phyloP scores from a whole-genome alignment of 2,888 invertebrate species.

The Epistrophe eligans region DNA sequence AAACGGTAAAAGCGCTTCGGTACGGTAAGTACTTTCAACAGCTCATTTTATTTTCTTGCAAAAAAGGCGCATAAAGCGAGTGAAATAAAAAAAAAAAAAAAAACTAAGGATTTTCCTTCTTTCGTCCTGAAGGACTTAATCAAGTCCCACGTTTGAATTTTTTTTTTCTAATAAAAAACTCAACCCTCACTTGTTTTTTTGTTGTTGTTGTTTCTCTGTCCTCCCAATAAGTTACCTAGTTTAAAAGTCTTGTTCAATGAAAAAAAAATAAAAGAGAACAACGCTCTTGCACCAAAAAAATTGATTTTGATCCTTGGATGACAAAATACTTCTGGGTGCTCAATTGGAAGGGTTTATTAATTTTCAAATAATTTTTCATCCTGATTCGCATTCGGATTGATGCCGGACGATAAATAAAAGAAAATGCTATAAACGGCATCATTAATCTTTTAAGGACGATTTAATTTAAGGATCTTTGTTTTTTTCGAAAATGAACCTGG shows the following conservation, averaged over 20 bases:
- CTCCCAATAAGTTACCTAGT: constrained; percentile 46
- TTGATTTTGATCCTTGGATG: constrained; percentile 62
- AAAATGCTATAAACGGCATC: constrained; percentile 69
- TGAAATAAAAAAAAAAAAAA: constrained; percentile 31
- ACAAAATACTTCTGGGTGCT: constrained; percentile 44
- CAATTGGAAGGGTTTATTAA: constrained; percentile 68
- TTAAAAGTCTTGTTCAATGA: constrained; percentile 15
- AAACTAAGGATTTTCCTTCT: constrained; percentile 45
- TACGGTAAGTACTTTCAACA: constrained; percentile 66
- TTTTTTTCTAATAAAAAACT: constrained; percentile 2
- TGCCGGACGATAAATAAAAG: constrained; percentile 67
- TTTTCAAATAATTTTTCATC: constrained; percentile 69
- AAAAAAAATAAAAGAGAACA: neutral
- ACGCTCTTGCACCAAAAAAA: constrained; percentile 1
- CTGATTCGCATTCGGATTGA: constrained; percentile 54
- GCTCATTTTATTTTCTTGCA: constrained; percentile 50
- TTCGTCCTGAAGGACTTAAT: constrained; percentile 58
- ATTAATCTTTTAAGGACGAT: constrained; percentile 75
- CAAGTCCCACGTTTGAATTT: constrained; percentile 37
- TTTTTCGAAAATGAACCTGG: neutral
- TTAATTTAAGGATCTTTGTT: constrained; percentile 71
- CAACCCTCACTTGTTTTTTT: too few relatives aligned
- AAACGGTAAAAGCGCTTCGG: constrained; percentile 65
- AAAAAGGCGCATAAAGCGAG: constrained; percentile 15
- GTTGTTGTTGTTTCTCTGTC: neutral